Evolutionary conservation across 2,797 vertebrate genomes (phyloP).

Genomic region (Myripristis jacobus): DNA sequence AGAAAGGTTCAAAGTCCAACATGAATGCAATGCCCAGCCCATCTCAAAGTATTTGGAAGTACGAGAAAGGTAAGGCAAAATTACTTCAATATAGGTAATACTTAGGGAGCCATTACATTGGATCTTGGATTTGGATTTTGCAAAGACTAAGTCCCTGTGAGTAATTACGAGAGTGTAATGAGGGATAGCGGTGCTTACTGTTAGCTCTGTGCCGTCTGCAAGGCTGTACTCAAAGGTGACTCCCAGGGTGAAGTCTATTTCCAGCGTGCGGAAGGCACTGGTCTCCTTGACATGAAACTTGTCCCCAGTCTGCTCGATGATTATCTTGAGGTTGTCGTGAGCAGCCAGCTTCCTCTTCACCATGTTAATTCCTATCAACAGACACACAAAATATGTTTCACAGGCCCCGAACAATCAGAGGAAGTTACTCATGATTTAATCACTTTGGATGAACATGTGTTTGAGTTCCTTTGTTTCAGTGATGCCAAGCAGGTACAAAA

Average conservation of each 20-base stretch:
- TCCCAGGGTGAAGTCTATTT: slow-evolving; percentile 90
- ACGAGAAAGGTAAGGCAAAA: not conserved
- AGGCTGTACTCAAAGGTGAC: slow-evolving; percentile 88
- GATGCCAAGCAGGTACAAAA: slow-evolving; percentile 7
- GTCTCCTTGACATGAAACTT: slow-evolving; percentile 90
- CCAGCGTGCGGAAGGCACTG: slow-evolving; percentile 90
- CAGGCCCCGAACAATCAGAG: slow-evolving; percentile 39
- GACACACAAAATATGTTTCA: slow-evolving; percentile 18
- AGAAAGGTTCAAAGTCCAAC: slow-evolving; percentile 22
- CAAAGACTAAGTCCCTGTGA: too few relatives aligned
- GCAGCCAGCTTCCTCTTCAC: slow-evolving; percentile 94
- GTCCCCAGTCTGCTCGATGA: slow-evolving; percentile 88
- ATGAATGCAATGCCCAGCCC: not conserved
- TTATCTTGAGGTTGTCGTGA: slow-evolving; percentile 93
- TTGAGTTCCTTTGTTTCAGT: slow-evolving; percentile 9
- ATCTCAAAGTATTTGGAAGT: not conserved
- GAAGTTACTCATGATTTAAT: slow-evolving; percentile 38
- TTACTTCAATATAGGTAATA: not conserved
- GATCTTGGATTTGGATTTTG: too few relatives aligned
- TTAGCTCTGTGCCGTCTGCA: slow-evolving; percentile 92
- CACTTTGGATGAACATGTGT: slow-evolving; percentile 2
- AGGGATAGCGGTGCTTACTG: slow-evolving; percentile 73
- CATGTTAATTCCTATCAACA: slow-evolving; percentile 86
- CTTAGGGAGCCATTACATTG: too few relatives aligned
- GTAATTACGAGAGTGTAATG: not conserved